phyloP scores from a whole-genome alignment of 2,113 vertebrate genomes.

The Hippopotamus amphibius region DNA sequence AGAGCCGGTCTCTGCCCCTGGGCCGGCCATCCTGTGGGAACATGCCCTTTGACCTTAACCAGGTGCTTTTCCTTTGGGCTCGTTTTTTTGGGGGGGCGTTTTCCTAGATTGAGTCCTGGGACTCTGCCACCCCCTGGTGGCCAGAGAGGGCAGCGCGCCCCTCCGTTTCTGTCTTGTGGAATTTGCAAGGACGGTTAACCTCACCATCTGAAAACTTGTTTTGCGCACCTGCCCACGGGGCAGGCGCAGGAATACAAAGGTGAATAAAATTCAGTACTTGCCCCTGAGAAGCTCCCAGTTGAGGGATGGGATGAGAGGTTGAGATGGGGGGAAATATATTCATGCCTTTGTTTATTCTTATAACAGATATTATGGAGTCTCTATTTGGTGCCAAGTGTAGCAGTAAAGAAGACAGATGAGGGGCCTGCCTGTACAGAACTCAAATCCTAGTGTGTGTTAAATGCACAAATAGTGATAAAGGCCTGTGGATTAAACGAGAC shows the following conservation, averaged over 20 bases:
- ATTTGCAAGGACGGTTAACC: background rate
- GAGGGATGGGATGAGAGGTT: background rate
- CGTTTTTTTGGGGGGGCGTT: rapidly evolving
- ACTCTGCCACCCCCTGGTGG: background rate
- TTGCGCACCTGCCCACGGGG: background rate
- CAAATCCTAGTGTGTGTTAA: background rate
- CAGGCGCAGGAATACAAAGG: background rate
- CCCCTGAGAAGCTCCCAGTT: background rate
- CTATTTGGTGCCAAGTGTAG: too few species aligned
- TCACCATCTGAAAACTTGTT: background rate
- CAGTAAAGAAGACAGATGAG: background rate
- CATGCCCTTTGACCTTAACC: background rate
- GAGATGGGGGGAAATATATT: background rate
- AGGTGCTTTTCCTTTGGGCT: background rate
- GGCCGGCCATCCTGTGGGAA: background rate
- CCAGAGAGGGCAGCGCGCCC: background rate
- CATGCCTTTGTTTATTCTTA: background rate
- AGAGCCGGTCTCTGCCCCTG: background rate
- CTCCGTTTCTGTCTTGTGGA: background rate
- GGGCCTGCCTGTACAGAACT: background rate
- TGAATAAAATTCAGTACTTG: background rate
- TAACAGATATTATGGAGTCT: background rate
- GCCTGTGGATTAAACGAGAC: background rate
- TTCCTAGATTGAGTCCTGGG: background rate
- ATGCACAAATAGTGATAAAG: too few species aligned